phyloP scores from a whole-genome alignment of 1,140 invertebrate species.

The Lasioglossum albipes region DNA sequence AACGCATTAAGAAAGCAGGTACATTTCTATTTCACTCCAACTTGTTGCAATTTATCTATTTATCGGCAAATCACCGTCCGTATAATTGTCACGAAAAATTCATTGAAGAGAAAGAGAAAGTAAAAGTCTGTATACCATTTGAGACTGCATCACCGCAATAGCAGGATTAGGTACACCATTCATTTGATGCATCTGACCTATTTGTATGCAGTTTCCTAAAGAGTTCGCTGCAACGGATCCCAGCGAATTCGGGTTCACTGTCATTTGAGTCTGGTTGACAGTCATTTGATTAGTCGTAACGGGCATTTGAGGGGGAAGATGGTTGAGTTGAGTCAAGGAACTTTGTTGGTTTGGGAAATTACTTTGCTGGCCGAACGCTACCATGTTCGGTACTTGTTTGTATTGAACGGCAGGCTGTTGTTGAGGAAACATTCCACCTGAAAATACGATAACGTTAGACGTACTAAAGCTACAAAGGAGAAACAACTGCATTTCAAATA shows the following conservation, averaged over 20 bases:
- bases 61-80: no score
- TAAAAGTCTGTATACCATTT: slow-evolving; percentile 64
- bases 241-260: slow-evolving; percentile 69
- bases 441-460: slow-evolving; percentile 29
- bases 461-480: neutral
- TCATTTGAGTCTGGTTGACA: slow-evolving; percentile 68
- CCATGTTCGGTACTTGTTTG: slow-evolving; percentile 66
- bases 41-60: no score
- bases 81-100: no score
- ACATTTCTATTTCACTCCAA: no score
- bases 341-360: slow-evolving; percentile 61
- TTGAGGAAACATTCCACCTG: slow-evolving; percentile 72
- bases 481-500: neutral
- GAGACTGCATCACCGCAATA: slow-evolving; percentile 69
- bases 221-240: slow-evolving; percentile 62
- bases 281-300: slow-evolving; percentile 66
- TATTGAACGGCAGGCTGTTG: slow-evolving; percentile 68
- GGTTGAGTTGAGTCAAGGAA: slow-evolving; percentile 63
- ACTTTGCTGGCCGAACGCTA: slow-evolving; percentile 66
- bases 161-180: slow-evolving; percentile 70
- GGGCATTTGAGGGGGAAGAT: slow-evolving; percentile 64
- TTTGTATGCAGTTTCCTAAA: slow-evolving; percentile 58
- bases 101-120: no score
- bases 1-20: no score
- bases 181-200: slow-evolving; percentile 66